Evolutionary conservation across 2,797 vertebrate genomes (phyloP).

Genomic region (Acanthurus lineatus): DNA sequence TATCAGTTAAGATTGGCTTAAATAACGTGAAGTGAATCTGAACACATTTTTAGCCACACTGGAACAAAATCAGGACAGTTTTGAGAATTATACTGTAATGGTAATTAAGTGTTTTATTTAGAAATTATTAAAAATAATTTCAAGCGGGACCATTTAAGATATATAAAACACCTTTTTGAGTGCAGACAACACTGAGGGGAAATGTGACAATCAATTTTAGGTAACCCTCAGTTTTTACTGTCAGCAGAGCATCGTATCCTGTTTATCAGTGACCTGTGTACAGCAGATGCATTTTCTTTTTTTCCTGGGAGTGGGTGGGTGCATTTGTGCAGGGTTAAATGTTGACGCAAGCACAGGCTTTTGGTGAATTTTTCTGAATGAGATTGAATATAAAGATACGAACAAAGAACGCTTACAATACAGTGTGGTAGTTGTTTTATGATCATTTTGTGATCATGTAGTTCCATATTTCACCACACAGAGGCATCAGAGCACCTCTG

Average conservation of each 20-base stretch:
- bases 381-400: neutral
- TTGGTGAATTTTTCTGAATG: neutral
- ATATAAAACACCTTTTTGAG: neutral
- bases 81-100: too few species aligned
- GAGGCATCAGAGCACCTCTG: conserved; percentile 35
- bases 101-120: too few species aligned
- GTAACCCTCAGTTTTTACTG: neutral
- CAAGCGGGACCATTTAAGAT: neutral
- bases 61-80: too few species aligned
- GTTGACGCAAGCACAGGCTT: neutral
- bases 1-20: too few species aligned
- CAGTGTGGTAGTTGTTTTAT: neutral
- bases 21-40: too few species aligned
- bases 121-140: too few species aligned
- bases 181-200: neutral
- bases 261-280: too few species aligned
- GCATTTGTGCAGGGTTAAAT: neutral
- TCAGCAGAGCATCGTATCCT: neutral
- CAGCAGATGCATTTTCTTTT: neutral
- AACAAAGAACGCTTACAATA: neutral
- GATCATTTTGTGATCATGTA: conserved; percentile 2
- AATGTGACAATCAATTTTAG: neutral
- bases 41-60: too few species aligned
- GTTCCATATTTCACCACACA: conserved; percentile 45
- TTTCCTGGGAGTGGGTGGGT: neutral